Conservation (phyloP, 2,888 invertebrate species). For the Pheosia gnoma region DNA sequence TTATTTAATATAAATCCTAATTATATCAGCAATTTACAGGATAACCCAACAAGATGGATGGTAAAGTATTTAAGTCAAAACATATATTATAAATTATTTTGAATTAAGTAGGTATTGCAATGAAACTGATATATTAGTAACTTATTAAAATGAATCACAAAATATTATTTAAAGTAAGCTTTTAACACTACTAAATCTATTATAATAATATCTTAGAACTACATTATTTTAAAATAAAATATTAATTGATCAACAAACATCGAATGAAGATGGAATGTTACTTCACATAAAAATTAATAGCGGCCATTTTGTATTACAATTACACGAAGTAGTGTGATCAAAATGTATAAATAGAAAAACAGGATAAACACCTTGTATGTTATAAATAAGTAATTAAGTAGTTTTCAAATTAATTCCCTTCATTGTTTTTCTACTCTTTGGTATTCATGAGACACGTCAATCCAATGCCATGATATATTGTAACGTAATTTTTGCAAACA, state of each 20-base stretch:
- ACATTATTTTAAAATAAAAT: constrained; percentile 65
- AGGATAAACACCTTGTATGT: constrained; percentile 63
- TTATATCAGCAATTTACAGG: constrained; percentile 66
- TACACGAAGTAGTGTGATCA: constrained; percentile 64
- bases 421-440: constrained; percentile 45
- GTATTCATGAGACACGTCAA: constrained; percentile 62
- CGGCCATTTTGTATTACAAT: constrained; percentile 42
- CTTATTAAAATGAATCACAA: constrained; percentile 16
- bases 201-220: constrained; percentile 61
- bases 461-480: constrained; percentile 34
- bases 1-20: constrained; percentile 75
- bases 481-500: constrained; percentile 18
- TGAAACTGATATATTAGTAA: constrained; percentile 11
- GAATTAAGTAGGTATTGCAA: constrained; percentile 8
- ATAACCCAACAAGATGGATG: constrained; percentile 46
- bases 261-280: constrained; percentile 65
- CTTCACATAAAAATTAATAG: constrained; percentile 42
- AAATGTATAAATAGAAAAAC: constrained; percentile 62
- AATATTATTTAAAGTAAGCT: constrained; percentile 6
- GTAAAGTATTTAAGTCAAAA: constrained; percentile 32
- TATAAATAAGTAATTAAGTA: constrained; percentile 42
- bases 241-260: constrained; percentile 63
- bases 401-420: constrained; percentile 37
- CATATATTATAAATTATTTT: constrained; percentile 20
- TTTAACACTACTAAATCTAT: constrained; percentile 54